phyloP scores from a whole-genome alignment of 1,140 invertebrate genomes.

The Nylanderia fulva region DNA sequence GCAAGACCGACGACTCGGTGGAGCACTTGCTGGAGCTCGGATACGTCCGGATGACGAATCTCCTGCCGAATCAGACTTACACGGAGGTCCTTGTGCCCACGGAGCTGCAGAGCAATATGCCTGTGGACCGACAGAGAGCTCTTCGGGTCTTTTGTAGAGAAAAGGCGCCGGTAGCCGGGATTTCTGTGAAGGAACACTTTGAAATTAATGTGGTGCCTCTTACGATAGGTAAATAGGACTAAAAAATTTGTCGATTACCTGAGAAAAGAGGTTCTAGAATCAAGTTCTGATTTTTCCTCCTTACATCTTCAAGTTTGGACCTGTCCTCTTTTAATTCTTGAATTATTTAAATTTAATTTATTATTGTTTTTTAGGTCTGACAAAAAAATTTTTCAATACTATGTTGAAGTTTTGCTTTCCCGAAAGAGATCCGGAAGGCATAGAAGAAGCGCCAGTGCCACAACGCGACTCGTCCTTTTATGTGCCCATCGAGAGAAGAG shows the following conservation, averaged over 20 bases:
- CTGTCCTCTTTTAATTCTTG: too few relatives aligned
- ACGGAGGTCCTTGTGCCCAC: slow-evolving; percentile 96
- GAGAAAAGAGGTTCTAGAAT: too few relatives aligned
- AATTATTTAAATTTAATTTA: too few relatives aligned
- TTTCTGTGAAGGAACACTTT: slow-evolving; percentile 99
- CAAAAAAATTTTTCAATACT: slow-evolving; percentile 98
- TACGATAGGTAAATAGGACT: slow-evolving; percentile 93
- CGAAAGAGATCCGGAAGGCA: slow-evolving; percentile 95
- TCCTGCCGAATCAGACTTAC: slow-evolving; percentile 97
- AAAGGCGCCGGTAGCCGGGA: slow-evolving; percentile 97
- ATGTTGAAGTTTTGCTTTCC: slow-evolving; percentile 99
- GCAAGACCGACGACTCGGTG: slow-evolving; percentile 98
- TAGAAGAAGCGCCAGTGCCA: slow-evolving; percentile 89
- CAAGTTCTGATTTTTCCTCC: too few relatives aligned
- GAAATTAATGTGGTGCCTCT: slow-evolving; percentile 98
- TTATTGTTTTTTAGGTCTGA: slow-evolving; percentile 89
- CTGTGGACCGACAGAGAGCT: slow-evolving; percentile 93
- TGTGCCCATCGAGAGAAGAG: slow-evolving; percentile 93
- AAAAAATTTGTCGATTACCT: too few relatives aligned
- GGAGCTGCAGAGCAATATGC: slow-evolving; percentile 95
- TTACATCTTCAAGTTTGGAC: too few relatives aligned
- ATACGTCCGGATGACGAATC: slow-evolving; percentile 97
- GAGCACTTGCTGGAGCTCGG: slow-evolving; percentile 99
- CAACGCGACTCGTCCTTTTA: slow-evolving; percentile 95
- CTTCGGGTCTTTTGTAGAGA: slow-evolving; percentile 95